Percentiles rank a stretch among this genome's conserved stretches.
These are phyloP conservation scores for Copidosoma aretas DNA, from an alignment of 2,888 invertebrate genomes.

Conservation along the genomic window DNA sequence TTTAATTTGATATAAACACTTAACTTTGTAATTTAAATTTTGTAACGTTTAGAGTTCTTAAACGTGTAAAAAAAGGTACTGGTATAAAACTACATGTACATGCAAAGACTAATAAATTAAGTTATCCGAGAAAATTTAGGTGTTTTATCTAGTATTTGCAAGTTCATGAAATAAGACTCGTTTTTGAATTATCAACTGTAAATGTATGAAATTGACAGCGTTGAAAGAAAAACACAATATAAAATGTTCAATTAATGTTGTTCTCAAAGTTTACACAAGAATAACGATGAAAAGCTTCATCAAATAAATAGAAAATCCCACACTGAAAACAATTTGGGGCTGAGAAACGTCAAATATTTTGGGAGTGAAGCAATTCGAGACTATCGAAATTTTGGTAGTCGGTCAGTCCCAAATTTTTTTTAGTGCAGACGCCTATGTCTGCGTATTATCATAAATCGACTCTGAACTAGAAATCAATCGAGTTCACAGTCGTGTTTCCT, in stretches of 20 bases:
- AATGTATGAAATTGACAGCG: background rate
- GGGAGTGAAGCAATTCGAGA: too few relatives aligned
- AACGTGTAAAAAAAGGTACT: too few relatives aligned
- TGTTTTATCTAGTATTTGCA: background rate
- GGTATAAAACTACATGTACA: too few relatives aligned
- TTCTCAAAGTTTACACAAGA: background rate
- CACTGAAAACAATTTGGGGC: too few relatives aligned
- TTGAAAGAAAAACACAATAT: background rate
- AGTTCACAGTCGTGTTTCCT: constrained; percentile 13
- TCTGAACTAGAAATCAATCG: background rate
- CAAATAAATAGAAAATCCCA: background rate
- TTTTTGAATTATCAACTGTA: constrained; percentile 21
- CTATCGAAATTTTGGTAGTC: too few relatives aligned
- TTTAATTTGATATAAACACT: too few relatives aligned
- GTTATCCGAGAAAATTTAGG: background rate
- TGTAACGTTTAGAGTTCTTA: too few relatives aligned
- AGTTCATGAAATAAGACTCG: constrained; percentile 23
- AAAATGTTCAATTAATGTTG: background rate
- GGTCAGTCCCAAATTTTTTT: too few relatives aligned
- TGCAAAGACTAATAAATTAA: too few relatives aligned
- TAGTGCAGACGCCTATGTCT: constrained; percentile 17
- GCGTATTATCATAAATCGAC: background rate
- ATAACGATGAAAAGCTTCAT: background rate
- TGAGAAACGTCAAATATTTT: too few relatives aligned
- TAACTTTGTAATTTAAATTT: too few relatives aligned